Base-by-base conservation (phyloP, 2,113 vertebrate species). In the Paraplagusia blochii region DNA sequence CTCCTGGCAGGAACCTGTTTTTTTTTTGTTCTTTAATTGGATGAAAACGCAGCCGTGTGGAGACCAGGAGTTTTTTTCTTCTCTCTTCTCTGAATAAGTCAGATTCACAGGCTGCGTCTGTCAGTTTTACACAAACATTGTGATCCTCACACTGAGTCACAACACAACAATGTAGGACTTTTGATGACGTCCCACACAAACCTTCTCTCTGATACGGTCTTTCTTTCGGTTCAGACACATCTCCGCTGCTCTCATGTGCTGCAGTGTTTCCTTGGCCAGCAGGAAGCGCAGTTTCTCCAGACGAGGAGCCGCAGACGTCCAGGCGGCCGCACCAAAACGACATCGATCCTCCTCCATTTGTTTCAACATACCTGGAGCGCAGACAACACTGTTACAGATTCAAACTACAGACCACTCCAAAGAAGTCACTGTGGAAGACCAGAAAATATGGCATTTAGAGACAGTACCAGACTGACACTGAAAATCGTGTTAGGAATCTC, bases 241-340 rank as follows among this genome's bases (percentile, higher is more conserved):
- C 70, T 98, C 96, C 39, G 77, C 88, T 0, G 95, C 91, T 67
- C 94, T 90, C 92, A 93, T 92, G 49, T 94, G 91, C 84, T 99
- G 97, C 79, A 98, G 89, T 0, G 90, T 93, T 89, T 99, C 95
- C 79, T 91, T 96, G 35, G 95, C 95, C 63, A 95, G 77, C 66
- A 93, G 88, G 34, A 92, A 91, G 68, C 89, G 92, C 5, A 98
- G 89, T 50, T 90, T 93, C 79, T 98, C 95, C 63, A 95, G 76
- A 34, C 95, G 84, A 40, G 95, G 95, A 53, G 87, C 71, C 5
- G 91, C 97, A 11, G 90, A 89, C 1, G 92, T 89, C 97, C 97
- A 99, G 60, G 95, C 81, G 6, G 93, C 90, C 44, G 90, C 89
- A 63, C 97, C 97, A 74, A 97, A 99, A 18, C 91, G 89, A 63